phyloP scores from a whole-genome alignment of 2,797 vertebrate genomes.

The Trachurus trachurus region DNA sequence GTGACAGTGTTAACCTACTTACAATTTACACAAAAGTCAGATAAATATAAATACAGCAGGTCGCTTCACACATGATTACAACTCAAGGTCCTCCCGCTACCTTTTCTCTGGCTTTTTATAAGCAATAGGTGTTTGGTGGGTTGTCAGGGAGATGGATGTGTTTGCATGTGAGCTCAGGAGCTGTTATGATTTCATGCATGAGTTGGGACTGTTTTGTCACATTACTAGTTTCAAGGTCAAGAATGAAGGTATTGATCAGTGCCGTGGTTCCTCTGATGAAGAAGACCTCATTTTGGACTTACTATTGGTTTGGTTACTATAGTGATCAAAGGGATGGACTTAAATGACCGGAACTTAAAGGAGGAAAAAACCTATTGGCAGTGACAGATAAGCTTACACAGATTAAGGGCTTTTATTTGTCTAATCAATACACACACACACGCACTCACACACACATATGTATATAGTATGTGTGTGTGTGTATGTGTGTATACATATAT shows the following conservation, averaged over 20 bases:
- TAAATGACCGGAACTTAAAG: slow-evolving; percentile 25
- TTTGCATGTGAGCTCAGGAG: background rate
- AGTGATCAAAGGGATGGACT: background rate
- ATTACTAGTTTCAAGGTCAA: background rate
- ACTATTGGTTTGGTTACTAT: background rate
- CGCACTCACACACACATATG: too few relatives aligned
- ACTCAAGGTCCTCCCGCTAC: background rate
- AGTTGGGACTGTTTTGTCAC: background rate
- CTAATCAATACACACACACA: background rate
- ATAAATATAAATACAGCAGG: background rate
- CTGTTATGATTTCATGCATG: background rate
- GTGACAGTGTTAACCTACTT: too few relatives aligned
- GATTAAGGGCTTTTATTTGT: slow-evolving; percentile 6
- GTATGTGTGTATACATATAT: too few relatives aligned
- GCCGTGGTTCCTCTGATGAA: background rate
- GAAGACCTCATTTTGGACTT: background rate
- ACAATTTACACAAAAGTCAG: too few relatives aligned
- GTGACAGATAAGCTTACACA: slow-evolving; percentile 1
- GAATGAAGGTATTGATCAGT: background rate
- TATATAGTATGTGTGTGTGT: background rate
- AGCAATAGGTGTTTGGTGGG: background rate
- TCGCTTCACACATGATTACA: background rate
- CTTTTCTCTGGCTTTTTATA: background rate
- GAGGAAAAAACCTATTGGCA: slow-evolving; percentile 9
- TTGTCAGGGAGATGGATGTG: background rate